phyloP scores from a whole-genome alignment of 2,888 invertebrate species.

The Aspidiotus rigidus region DNA sequence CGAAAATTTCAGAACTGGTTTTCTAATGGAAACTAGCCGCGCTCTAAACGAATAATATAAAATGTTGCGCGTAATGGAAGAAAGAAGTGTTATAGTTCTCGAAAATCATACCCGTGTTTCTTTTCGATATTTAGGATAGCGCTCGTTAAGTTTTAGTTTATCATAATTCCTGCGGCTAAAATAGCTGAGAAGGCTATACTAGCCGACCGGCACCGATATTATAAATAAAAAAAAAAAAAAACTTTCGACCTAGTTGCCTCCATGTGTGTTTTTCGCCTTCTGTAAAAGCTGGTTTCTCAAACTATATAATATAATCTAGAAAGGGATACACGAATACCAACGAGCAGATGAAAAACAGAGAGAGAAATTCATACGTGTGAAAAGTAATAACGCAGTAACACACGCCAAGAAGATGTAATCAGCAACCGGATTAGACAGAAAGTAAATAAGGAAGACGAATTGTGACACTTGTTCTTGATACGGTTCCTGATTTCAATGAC shows the following conservation, averaged over 20 bases:
- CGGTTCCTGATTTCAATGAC: no score
- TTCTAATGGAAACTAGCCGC: constrained; percentile 14
- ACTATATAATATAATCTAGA: no score
- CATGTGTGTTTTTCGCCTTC: neutral
- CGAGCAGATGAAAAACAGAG: no score
- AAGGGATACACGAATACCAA: no score
- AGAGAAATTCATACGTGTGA: no score
- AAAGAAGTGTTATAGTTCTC: neutral
- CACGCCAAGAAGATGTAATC: no score
- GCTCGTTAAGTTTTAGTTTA: neutral
- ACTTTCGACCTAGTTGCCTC: constrained; percentile 21
- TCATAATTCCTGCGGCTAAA: constrained; percentile 10
- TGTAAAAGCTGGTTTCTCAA: no score
- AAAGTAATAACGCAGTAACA: no score
- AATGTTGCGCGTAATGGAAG: constrained; percentile 5
- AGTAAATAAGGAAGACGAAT: no score
- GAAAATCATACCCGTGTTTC: neutral
- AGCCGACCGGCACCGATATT: neutral
- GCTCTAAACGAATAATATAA: no score
- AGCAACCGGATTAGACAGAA: no score
- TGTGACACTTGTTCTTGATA: no score
- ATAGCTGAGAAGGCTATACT: constrained; percentile 6
- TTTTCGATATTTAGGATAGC: neutral
- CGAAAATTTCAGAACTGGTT: constrained; percentile 9
- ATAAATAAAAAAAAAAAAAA: constrained; percentile 14